Evolutionary conservation across 2,113 vertebrate species (phyloP), one percentile per base, ranked within the genome.

Genomic region (Seriola rivoliana): DNA sequence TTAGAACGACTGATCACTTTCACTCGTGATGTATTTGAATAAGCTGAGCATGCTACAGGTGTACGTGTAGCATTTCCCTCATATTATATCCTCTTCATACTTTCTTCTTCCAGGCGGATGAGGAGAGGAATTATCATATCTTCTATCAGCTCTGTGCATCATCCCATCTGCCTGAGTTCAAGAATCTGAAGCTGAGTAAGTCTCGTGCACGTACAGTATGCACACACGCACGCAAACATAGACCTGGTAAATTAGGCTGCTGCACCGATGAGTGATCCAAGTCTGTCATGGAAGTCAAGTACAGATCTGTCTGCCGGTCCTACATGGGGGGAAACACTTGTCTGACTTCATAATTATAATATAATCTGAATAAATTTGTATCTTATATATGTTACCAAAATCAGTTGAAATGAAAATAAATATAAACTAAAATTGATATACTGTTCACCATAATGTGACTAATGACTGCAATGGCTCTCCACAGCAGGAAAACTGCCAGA

Each of bases 91-190:
- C 3, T 65, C 9, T 72, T 44, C 12, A 36, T 85, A 14, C 8
- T 80, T 67, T 71, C 78, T 67, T 71, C 52, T 71, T 72, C 1
- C 94, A 99, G 98, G 98, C 98, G 72, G 98, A 99, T 72, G 98
- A 99, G 40, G 98, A 99, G 92, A 97, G 98, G 93, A 99, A 99
- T 93, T 99, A 99, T 86, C 98, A 99, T 80, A 96, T 99, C 91
- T 99, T 99, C 94, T 99, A 99, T 92, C 98, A 99, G 84, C 97
- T 99, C 65, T 99, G 98, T 95, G 97, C 98, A 80, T 99, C 97
- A 69, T 95, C 97, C 80, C 93, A 97, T 70, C 91, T 98, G 82
- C 96, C 97, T 0, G 98, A 99, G 90, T 97, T 97, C 91, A 97
- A 97, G 94, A 94, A 80, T 64, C 95, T 99, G 0, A 96, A 95